phyloP scores from a whole-genome alignment of 2,113 vertebrate species.

The Pogona vitticeps region DNA sequence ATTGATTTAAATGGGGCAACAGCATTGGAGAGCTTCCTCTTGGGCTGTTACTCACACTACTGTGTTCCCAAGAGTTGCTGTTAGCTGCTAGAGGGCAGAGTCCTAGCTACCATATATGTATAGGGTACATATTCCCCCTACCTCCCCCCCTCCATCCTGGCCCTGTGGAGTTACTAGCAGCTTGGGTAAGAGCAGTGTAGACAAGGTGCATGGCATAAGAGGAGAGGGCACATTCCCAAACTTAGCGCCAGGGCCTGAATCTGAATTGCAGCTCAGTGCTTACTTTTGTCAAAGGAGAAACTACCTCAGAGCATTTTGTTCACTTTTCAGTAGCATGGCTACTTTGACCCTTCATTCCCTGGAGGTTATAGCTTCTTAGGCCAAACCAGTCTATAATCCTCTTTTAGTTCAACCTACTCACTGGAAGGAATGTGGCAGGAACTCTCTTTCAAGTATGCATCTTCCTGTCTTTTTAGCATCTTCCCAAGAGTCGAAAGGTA shows the following conservation, averaged over 20 bases:
- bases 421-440: conserved; percentile 13
- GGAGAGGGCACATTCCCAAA: background rate
- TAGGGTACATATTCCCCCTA: too few relatives aligned
- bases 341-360: background rate
- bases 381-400: background rate
- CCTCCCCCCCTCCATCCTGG: too few relatives aligned
- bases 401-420: background rate
- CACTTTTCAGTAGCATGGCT: background rate
- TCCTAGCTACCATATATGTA: background rate
- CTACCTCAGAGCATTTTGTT: background rate
- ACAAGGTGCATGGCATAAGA: background rate
- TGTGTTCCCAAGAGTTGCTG: background rate
- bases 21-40: background rate
- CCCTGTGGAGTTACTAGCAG: background rate
- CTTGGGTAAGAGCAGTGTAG: background rate
- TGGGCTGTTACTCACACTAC: background rate
- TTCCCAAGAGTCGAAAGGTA: conserved; percentile 51
- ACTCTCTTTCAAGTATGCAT: background rate
- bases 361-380: background rate
- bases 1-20: background rate
- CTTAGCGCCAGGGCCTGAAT: background rate
- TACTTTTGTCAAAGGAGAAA: background rate
- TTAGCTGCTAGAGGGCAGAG: background rate
- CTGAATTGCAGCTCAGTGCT: background rate
- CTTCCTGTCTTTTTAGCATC: conserved; percentile 14